phyloP scores from a whole-genome alignment of 2,888 invertebrate genomes.

The Netelia fuscicornis region DNA sequence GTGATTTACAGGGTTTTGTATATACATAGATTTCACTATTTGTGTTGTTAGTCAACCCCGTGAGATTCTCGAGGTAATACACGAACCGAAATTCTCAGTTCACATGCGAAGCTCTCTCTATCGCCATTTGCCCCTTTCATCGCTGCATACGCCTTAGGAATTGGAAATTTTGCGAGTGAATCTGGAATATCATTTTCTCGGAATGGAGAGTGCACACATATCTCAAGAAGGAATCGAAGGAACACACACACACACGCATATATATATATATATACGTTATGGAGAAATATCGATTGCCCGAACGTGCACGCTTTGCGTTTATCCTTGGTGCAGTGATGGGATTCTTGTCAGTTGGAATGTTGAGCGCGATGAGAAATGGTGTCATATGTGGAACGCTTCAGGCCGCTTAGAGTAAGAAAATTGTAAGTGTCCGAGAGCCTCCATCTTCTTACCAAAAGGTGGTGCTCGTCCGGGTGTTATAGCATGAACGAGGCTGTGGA shows the following conservation, averaged over 20 bases:
- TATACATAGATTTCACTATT: background rate
- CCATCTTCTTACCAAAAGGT: no score
- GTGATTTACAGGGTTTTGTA: no score
- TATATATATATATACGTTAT: background rate
- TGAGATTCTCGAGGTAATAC: background rate
- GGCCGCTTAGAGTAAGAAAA: background rate
- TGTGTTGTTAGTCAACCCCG: background rate
- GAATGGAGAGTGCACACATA: constrained; percentile 8
- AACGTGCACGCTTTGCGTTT: constrained; percentile 18
- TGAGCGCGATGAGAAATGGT: background rate
- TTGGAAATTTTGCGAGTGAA: constrained; percentile 37
- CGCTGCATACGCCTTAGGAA: constrained; percentile 3
- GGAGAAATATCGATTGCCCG: constrained; percentile 26
- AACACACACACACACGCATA: background rate
- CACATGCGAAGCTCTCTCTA: background rate
- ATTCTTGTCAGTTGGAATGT: background rate
- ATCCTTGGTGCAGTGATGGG: background rate
- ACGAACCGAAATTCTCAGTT: background rate
- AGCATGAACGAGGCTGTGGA: no score
- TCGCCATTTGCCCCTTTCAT: background rate
- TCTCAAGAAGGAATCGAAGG: constrained; percentile 13
- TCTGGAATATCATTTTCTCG: constrained; percentile 28
- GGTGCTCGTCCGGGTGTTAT: no score
- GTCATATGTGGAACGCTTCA: background rate
- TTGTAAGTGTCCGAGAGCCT: background rate